Evolutionary conservation across 1,140 invertebrate species (phyloP).

Genomic region (Drosophila bifasciata): DNA sequence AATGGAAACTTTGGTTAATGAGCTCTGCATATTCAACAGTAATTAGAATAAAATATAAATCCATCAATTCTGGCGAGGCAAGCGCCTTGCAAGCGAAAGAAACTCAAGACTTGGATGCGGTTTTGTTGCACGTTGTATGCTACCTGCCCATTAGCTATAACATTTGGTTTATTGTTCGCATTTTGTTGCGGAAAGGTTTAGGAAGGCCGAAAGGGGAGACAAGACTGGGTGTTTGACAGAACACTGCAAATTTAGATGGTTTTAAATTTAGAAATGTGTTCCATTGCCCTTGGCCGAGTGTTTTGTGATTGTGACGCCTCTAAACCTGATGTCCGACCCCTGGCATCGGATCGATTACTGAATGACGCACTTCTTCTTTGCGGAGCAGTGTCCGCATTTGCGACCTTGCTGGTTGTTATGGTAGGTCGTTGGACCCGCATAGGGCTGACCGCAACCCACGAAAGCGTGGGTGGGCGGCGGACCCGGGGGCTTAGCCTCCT

Average conservation of each 20-base stretch:
- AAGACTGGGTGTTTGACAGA: background rate
- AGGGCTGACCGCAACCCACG: constrained; percentile 29
- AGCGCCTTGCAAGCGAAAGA: background rate
- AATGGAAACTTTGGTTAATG: too few relatives aligned
- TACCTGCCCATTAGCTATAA: constrained; percentile 52
- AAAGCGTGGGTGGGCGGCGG: constrained; percentile 20
- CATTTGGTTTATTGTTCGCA: constrained; percentile 23
- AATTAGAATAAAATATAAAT: too few relatives aligned
- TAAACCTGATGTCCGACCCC: constrained; percentile 15
- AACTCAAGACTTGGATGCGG: background rate
- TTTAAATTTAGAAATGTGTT: constrained; percentile 8
- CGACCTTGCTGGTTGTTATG: background rate
- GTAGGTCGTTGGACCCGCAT: background rate
- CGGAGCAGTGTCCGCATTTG: constrained; percentile 32
- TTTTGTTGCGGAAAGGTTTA: background rate
- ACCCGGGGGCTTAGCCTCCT: background rate
- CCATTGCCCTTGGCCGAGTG: constrained; percentile 1
- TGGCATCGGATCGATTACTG: constrained; percentile 24
- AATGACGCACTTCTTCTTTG: constrained; percentile 46
- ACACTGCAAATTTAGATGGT: constrained; percentile 29
- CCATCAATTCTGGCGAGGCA: too few relatives aligned
- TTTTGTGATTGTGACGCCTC: constrained; percentile 1
- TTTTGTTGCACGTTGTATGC: background rate
- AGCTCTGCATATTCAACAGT: too few relatives aligned
- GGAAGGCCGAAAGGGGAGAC: background rate